Base-by-base conservation (phyloP, 2,797 vertebrate genomes). In the Chelmon rostratus region DNA sequence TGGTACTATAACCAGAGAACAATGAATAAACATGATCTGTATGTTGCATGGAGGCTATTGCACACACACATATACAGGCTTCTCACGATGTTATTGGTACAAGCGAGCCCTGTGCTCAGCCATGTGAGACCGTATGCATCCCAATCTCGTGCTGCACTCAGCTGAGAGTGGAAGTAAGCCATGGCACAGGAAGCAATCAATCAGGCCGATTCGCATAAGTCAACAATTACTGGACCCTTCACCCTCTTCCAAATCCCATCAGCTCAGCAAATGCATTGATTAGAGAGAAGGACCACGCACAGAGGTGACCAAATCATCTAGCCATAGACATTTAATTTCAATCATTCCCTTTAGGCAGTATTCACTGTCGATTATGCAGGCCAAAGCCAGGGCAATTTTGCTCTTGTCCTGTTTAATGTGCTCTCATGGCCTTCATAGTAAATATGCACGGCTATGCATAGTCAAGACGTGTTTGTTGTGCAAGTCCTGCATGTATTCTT, bases 171-270 rank as follows among this genome's bases (percentile, higher is more conserved):
- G 84, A 83, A 81, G 85, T 64, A 65, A 71, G 67, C 67, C 78
- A 79, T 28, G 69, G 82, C 86, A 86, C 91, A 93, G 93, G 94
- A 95, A 94, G 90, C 90, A 91, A 94, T 94, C 93, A 93, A 95
- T 95, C 93, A 94, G 56, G 77, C 81, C 90, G 76, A 91, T 87
- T 88, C 85, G 76, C 88, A 89, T 84, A 91, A 92, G 93, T 94
- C 94, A 95, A 95, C 94, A 95, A 95, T 95, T 93, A 94, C 85
- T 82, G 68, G 84, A 91, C 88, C 94, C 90, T 93, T 93, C 86
- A 87, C 88, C 92, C 88, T 87, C 88, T 86, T 90, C 87, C 72
- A 92, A 92, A 95, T 92, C 90, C 89, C 91, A 92, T 95, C 91
- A 93, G 83, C 86, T 90, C 76, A 77, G 91, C 88, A 90, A 87